Evolutionary conservation across 2,113 vertebrate genomes (phyloP).

Genomic region (Hippocampus mohnikei): DNA sequence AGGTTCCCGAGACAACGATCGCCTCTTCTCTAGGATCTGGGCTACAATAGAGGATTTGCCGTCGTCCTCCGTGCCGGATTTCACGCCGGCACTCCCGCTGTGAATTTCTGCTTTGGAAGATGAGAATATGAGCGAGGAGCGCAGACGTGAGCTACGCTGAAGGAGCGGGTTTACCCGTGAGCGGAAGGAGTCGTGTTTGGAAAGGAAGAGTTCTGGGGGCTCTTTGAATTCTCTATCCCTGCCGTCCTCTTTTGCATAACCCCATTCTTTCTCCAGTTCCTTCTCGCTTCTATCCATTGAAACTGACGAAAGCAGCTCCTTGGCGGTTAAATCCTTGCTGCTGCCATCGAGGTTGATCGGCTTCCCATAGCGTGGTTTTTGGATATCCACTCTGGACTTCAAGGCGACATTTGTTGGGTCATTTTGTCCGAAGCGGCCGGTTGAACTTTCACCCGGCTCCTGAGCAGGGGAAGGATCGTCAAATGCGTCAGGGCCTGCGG

Average conservation of each 20-base stretch:
- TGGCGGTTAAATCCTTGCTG: constrained; percentile 39
- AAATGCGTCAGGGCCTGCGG: constrained; percentile 77
- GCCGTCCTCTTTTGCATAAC: constrained; percentile 2
- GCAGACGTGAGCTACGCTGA: constrained; percentile 89
- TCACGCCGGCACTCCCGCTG: constrained; percentile 58
- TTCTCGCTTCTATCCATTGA: constrained; percentile 41
- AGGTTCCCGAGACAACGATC: constrained; percentile 67
- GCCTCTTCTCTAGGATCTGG: constrained; percentile 85
- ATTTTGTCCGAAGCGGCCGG: constrained; percentile 59
- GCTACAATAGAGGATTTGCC: constrained; percentile 87
- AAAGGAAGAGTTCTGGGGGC: constrained; percentile 65
- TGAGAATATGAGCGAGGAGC: constrained; percentile 96
- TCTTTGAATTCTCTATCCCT: constrained; percentile 48
- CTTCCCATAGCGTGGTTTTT: constrained; percentile 70
- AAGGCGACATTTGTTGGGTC: constrained; percentile 67
- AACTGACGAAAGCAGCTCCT: constrained; percentile 39
- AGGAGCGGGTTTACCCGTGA: constrained; percentile 86
- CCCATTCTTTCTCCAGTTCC: constrained; percentile 35
- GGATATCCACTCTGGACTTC: constrained; percentile 68
- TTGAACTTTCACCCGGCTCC: constrained; percentile 47
- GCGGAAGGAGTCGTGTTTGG: constrained; percentile 87
- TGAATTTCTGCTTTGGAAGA: constrained; percentile 85
- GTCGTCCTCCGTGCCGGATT: constrained; percentile 62
- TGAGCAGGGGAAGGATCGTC: constrained; percentile 70
- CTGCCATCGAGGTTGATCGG: constrained; percentile 55